Evolutionary conservation across 92 coral and sea anemone species (phyloP).

Genomic region (Porites rus): DNA sequence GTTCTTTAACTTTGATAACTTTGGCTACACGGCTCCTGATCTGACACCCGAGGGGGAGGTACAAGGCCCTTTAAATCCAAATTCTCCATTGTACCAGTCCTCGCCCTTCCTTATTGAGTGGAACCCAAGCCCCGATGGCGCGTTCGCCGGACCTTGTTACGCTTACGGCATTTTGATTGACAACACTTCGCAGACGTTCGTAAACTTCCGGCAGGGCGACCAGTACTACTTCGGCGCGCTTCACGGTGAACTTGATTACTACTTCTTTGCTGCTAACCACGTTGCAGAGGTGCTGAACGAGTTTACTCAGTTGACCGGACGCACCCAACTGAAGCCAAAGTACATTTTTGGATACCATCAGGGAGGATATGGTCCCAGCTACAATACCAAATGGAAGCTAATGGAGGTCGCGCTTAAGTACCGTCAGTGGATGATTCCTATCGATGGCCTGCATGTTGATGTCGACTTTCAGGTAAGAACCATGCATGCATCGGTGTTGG

Average conservation of each 20-base stretch:
- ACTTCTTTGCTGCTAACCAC: conserved; percentile 82
- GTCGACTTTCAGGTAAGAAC: conserved; percentile 66
- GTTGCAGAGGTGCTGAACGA: conserved; percentile 80
- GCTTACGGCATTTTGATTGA: conserved; percentile 83
- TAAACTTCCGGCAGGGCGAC: conserved; percentile 75
- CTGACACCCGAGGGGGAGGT: conserved; percentile 79
- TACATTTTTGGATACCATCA: conserved; percentile 82
- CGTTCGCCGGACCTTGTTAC: conserved; percentile 72
- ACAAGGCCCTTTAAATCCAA: conserved; percentile 78
- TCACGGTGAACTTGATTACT: conserved; percentile 85
- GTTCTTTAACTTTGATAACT: conserved; percentile 82
- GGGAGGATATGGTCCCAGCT: conserved; percentile 82
- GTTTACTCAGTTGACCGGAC: conserved; percentile 81
- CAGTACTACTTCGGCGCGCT: conserved; percentile 83
- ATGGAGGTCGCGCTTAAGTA: conserved; percentile 84
- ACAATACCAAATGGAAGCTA: conserved; percentile 86
- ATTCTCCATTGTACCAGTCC: conserved; percentile 81
- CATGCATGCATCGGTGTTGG: not conserved
- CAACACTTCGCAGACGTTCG: conserved; percentile 84
- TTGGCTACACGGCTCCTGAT: conserved; percentile 85
- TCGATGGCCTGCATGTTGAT: conserved; percentile 83
- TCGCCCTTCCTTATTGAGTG: conserved; percentile 85
- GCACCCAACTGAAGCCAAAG: conserved; percentile 73
- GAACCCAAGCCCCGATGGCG: conserved; percentile 78
- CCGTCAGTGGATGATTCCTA: conserved; percentile 81